phyloP scores from a whole-genome alignment of 1,140 invertebrate genomes.

The Probaryconus sp. region DNA sequence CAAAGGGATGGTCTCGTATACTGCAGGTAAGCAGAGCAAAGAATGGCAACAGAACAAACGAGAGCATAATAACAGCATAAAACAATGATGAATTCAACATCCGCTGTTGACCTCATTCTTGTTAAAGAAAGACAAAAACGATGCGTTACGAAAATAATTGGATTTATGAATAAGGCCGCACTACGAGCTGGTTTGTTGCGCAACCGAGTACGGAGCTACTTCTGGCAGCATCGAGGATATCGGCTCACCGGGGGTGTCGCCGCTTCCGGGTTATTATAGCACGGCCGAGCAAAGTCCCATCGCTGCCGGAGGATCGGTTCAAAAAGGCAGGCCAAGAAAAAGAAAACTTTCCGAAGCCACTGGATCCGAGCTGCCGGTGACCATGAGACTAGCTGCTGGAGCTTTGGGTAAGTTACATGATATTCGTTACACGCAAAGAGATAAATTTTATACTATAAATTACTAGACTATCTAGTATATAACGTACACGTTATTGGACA shows the following conservation, averaged over 20 bases:
- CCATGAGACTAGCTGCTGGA: constrained; percentile 84
- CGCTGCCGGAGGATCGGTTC: constrained; percentile 78
- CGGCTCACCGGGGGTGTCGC: constrained; percentile 79
- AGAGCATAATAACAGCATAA: constrained; percentile 30
- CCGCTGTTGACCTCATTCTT: constrained; percentile 47
- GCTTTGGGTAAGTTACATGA: constrained; percentile 84
- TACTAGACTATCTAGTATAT: too few species aligned
- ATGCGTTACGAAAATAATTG: constrained; percentile 53
- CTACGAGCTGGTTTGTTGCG: constrained; percentile 82
- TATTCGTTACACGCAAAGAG: too few species aligned
- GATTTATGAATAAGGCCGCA: constrained; percentile 79
- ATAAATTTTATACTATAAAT: too few species aligned
- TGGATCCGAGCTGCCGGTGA: constrained; percentile 81
- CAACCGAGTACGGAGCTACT: constrained; percentile 80
- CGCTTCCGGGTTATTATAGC: constrained; percentile 81
- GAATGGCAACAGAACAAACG: constrained; percentile 27
- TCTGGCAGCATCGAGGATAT: constrained; percentile 80
- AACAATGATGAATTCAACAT: constrained; percentile 49
- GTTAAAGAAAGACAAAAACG: constrained; percentile 23
- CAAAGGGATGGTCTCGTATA: constrained; percentile 88
- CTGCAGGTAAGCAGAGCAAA: constrained; percentile 80
- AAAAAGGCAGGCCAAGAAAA: constrained; percentile 91
- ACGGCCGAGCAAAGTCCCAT: constrained; percentile 77
- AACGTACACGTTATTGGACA: too few species aligned
- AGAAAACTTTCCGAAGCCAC: constrained; percentile 82